Evolutionary conservation across 1,140 invertebrate species (phyloP).

Genomic region (Melanaphis sacchari): DNA sequence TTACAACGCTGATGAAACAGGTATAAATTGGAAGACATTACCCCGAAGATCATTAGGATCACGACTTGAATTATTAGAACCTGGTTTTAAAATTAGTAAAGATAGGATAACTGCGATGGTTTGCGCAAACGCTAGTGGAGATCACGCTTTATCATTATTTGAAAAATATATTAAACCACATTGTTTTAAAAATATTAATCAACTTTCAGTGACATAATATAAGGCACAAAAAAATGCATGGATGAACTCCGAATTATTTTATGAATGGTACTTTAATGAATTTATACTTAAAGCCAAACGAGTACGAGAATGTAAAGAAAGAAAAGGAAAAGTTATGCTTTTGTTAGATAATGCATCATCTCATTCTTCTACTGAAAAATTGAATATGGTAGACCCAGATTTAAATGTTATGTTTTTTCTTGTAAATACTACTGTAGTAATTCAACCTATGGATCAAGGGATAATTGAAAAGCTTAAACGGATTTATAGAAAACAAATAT

Average conservation of each 20-base stretch:
- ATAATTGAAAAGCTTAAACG: too few relatives aligned
- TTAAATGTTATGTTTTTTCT: too few relatives aligned
- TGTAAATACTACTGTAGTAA: too few relatives aligned
- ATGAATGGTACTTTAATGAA: neutral
- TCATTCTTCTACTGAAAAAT: too few relatives aligned
- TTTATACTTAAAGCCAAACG: neutral
- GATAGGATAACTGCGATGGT: conserved; percentile 62
- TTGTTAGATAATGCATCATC: too few relatives aligned
- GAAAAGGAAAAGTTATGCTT: too few relatives aligned
- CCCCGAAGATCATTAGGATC: conserved; percentile 60
- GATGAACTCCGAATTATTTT: neutral
- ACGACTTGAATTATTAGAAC: conserved; percentile 59
- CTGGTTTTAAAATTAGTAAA: conserved; percentile 26
- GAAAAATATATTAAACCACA: conserved; percentile 48
- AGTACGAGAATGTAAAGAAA: too few relatives aligned
- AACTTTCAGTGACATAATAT: too few relatives aligned
- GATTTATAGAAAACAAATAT: too few relatives aligned
- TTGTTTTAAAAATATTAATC: neutral
- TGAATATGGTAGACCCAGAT: too few relatives aligned
- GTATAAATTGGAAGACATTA: conserved; percentile 61
- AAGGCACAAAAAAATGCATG: too few relatives aligned
- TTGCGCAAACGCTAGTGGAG: conserved; percentile 63
- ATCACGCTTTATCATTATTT: conserved; percentile 58
- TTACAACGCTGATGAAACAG: conserved; percentile 62
- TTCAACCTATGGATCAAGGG: too few relatives aligned